Evolutionary conservation across 2,113 vertebrate species (phyloP).

Genomic region (Columba janthina): DNA sequence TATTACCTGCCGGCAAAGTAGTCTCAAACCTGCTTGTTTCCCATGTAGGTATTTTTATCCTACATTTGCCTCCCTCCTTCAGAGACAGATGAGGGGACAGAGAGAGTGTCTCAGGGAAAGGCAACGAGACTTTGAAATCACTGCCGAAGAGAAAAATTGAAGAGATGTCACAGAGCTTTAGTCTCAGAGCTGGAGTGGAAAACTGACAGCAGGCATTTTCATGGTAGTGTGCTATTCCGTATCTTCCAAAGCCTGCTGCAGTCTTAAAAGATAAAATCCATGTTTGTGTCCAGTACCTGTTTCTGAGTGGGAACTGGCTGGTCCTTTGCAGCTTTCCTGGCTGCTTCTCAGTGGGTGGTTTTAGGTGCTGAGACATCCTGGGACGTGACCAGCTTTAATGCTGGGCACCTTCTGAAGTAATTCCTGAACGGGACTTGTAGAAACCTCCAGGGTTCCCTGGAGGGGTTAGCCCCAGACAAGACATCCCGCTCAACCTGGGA

Average conservation of each 20-base stretch:
- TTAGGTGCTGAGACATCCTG: neutral
- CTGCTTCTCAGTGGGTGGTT: neutral
- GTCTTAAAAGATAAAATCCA: neutral
- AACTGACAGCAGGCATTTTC: neutral
- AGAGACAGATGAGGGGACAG: neutral
- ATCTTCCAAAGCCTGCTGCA: neutral
- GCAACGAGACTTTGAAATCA: neutral
- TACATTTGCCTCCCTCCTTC: neutral
- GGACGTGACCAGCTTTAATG: neutral
- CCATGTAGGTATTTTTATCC: neutral
- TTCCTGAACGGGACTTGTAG: neutral
- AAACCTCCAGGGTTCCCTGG: neutral
- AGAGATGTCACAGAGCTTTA: neutral
- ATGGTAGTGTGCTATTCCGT: rapidly evolving
- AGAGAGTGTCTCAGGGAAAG: neutral
- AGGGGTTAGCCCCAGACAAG: neutral
- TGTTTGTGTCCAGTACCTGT: neutral
- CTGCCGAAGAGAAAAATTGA: neutral
- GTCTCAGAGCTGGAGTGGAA: neutral
- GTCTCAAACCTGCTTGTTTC: neutral
- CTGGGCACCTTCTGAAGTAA: neutral
- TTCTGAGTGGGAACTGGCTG: neutral
- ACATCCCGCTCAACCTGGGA: neutral
- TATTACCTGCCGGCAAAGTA: neutral
- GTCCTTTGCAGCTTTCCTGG: neutral